Conservation (phyloP, 2,888 invertebrate genomes). For the Mesorhabditis belari region DNA sequence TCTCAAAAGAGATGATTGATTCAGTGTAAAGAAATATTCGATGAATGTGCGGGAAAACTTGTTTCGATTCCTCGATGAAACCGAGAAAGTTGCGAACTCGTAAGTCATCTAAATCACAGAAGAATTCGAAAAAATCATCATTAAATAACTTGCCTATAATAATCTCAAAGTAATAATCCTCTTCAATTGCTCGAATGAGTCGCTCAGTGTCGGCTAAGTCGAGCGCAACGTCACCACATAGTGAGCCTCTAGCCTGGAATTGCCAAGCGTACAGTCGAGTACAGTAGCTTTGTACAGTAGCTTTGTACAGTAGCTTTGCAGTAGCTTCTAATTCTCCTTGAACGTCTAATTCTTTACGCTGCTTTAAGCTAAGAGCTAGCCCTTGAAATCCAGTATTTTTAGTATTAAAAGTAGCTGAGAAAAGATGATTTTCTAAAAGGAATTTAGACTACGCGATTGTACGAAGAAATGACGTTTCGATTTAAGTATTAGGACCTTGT, state of each 20-base stretch:
- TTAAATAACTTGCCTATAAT: conserved; percentile 54
- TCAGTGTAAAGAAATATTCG: conserved; percentile 58
- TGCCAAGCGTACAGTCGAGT: no score
- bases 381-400: no score
- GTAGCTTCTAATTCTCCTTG: no score
- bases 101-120: conserved; percentile 55
- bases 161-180: conserved; percentile 60
- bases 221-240: conserved; percentile 54
- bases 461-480: no score
- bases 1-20: conserved; percentile 57
- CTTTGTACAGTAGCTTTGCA: no score
- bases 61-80: conserved; percentile 57
- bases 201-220: conserved; percentile 54
- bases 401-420: no score
- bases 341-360: no score
- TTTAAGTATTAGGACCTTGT: no score
- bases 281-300: no score
- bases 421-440: no score
- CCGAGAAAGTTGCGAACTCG: conserved; percentile 59
- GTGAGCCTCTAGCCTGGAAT: conserved; percentile 46
- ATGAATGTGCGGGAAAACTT: conserved; percentile 58
- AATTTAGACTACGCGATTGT: no score
- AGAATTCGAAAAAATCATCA: background rate
- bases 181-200: conserved; percentile 57
- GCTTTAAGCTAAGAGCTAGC: no score